Base-by-base conservation (phyloP, 2,888 invertebrate species). In the Drosophila buzzatii region DNA sequence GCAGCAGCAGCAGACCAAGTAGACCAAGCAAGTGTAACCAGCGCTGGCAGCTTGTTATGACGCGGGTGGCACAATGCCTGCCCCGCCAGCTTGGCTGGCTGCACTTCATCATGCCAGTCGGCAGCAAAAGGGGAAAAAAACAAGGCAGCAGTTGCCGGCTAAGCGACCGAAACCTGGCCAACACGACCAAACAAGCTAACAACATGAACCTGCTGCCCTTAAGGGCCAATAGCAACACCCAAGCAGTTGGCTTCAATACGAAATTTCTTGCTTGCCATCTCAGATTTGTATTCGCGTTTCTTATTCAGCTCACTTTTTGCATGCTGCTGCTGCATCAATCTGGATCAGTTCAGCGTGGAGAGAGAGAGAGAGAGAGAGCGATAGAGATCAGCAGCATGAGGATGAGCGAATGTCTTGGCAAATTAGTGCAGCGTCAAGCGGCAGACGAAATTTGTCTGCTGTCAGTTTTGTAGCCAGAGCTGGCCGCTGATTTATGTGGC, bases 401-500 rank as follows among this genome's bases (percentile, higher is more conserved):
- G 73, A 64, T 82, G 79, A 82, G 89, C 89, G 90, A 85, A 90
- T 83, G 87, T 87, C 90, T 83, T 81, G 89, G 89, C 90, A 85
- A 85, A 85, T 85, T 85, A 85, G 90, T 89, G 90, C 85, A 85
- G 79, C 90, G 85, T 74, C 88, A 82, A 85, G 85, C 85, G 85
- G 85, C 82, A 72, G 66, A 68, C 73, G 65, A 89, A 85, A 85
- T 85, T 85, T 85, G 85, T 85, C 90, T 89, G 85, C 90, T 85
- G 85, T 85, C 85, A 85, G 85, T 78, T 78, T 85, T 90, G 87
- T 81, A 70, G 87, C 75, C 87, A 49, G 84, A 73, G 85, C 87
- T 79, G 73, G 49, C 70, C 81, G 63, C 84, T 85, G 85, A 85
- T 85, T 85, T 85, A 85, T 85, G 90, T 81, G 62, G 76, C 90